phyloP scores from a whole-genome alignment of 92 coral and sea anemone species.

The Palythoa grandis region DNA sequence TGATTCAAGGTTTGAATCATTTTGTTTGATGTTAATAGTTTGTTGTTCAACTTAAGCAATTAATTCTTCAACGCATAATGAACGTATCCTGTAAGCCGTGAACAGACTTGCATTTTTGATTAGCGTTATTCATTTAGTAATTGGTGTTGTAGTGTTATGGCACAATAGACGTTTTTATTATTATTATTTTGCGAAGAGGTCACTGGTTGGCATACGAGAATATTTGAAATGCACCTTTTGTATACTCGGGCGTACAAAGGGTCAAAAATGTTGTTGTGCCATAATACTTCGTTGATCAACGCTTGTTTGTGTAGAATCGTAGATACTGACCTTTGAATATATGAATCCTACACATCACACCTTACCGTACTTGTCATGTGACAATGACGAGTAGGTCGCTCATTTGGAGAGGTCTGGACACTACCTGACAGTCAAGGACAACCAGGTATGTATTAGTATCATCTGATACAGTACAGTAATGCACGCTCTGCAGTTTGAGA shows the following conservation, averaged over 20 bases:
- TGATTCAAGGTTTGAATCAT: too few relatives aligned
- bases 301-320: conserved; percentile 87
- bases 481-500: not conserved
- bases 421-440: conserved; percentile 99
- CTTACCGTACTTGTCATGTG: conserved; percentile 72
- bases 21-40: too few relatives aligned
- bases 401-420: conserved; percentile 99
- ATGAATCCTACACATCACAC: conserved; percentile 84
- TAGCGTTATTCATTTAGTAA: not conserved
- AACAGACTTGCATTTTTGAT: not conserved
- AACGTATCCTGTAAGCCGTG: too few relatives aligned
- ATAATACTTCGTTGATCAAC: conserved; percentile 49
- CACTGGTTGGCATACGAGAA: not conserved
- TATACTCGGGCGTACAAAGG: not conserved
- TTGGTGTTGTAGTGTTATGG: not conserved
- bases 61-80: too few relatives aligned
- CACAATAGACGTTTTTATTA: conserved; percentile 2
- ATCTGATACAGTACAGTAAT: not conserved
- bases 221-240: not conserved
- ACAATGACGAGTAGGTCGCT: conserved; percentile 94
- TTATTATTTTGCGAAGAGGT: not conserved
- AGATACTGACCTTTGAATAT: conserved; percentile 99
- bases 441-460: conserved; percentile 75
- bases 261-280: conserved; percentile 4
- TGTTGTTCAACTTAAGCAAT: too few relatives aligned